Evolutionary conservation across 2,888 invertebrate species (phyloP).

Genomic region (Tetranychus truncatus): DNA sequence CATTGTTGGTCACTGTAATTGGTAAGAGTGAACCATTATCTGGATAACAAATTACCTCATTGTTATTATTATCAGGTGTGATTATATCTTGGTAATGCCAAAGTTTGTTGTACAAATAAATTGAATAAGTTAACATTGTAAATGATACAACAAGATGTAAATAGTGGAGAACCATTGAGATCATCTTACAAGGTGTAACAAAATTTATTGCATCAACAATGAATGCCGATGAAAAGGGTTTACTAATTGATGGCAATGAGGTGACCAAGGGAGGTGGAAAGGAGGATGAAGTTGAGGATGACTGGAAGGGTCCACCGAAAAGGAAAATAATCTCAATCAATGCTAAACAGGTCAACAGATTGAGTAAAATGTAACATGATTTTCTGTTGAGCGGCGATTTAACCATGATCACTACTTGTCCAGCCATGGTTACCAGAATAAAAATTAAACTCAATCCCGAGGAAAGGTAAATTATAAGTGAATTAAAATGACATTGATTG

Average conservation of each 20-base stretch:
- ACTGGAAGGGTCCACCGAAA: constrained; percentile 23
- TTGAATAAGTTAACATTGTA: constrained; percentile 49
- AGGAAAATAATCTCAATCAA: constrained; percentile 27
- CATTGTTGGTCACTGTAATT: background rate
- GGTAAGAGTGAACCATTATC: constrained; percentile 29
- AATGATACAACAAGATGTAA: constrained; percentile 48
- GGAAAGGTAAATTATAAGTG: constrained; percentile 16
- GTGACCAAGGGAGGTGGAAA: background rate
- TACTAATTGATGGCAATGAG: background rate
- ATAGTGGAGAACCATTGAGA: constrained; percentile 49
- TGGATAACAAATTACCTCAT: background rate
- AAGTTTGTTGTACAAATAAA: constrained; percentile 32
- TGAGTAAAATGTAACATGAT: constrained; percentile 27
- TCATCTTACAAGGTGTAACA: constrained; percentile 43
- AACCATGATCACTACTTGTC: constrained; percentile 14
- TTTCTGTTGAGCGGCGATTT: constrained; percentile 16
- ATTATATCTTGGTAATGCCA: constrained; percentile 32
- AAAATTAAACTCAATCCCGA: constrained; percentile 14
- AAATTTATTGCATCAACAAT: background rate
- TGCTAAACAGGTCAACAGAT: constrained; percentile 25
- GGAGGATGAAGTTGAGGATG: background rate
- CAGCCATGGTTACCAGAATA: constrained; percentile 15
- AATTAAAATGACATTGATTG: constrained; percentile 4
- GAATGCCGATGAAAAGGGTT: background rate
- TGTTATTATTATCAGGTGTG: background rate